These are phyloP conservation scores for Brachyptera putata DNA, from an alignment of 2,888 invertebrate species.

Conservation along the genomic window DNA sequence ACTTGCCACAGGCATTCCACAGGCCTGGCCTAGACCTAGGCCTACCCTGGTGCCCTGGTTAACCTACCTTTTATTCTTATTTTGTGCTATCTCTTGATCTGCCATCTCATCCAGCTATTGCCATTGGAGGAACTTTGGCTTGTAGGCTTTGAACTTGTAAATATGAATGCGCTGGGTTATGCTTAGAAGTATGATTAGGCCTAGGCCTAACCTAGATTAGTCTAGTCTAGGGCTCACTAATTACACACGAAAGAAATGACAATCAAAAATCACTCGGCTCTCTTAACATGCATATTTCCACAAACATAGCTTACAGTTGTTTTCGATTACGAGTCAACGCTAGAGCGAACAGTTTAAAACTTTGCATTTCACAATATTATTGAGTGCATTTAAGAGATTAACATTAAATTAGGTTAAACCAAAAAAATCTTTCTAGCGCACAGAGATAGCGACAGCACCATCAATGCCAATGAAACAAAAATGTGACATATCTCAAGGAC, in stretches of 20 bases:
- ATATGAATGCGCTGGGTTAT: too few species aligned
- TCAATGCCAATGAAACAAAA: too few species aligned
- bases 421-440: too few species aligned
- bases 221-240: not conserved
- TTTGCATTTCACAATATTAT: not conserved
- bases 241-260: too few species aligned
- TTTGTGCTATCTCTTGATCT: not conserved
- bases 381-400: not conserved
- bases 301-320: conserved; percentile 17
- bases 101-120: not conserved
- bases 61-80: not conserved
- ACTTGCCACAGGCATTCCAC: not conserved
- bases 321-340: conserved; percentile 12
- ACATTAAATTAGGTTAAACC: too few species aligned
- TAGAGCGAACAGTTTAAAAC: conserved; percentile 14
- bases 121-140: too few species aligned
- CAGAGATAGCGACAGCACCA: too few species aligned
- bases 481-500: too few species aligned
- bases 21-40: not conserved
- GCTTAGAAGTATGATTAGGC: too few species aligned
- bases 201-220: not conserved
- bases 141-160: too few species aligned
- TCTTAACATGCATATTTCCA: conserved; percentile 11
- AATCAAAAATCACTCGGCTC: too few species aligned
- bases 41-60: not conserved